These are phyloP conservation scores for Leuciscus waleckii DNA, from an alignment of 2,797 vertebrate genomes.

Conservation along the genomic window DNA sequence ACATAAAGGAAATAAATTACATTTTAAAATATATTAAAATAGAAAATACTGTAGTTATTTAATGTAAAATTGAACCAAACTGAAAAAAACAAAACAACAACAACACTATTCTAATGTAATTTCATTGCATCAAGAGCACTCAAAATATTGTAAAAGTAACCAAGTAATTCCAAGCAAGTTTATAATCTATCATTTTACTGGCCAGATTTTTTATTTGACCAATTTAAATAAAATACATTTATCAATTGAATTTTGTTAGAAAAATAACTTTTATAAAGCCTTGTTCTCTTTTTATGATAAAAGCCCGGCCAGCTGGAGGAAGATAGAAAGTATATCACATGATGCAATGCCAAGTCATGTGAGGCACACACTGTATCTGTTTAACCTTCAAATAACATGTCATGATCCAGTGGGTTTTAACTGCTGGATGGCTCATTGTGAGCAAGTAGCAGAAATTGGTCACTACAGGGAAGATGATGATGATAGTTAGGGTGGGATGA, in stretches of 20 bases:
- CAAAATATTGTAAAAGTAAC: background rate
- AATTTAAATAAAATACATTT: no score
- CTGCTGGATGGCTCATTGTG: background rate
- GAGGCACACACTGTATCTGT: background rate
- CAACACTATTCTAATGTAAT: background rate
- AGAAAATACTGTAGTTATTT: background rate
- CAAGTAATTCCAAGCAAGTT: background rate
- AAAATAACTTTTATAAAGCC: background rate
- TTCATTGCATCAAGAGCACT: background rate
- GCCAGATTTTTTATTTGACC: background rate
- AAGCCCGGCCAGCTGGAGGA: background rate
- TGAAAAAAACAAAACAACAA: background rate
- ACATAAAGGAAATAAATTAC: background rate
- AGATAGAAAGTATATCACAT: background rate
- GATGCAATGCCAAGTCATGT: background rate
- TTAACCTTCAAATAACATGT: slow-evolving; percentile 8
- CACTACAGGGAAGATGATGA: background rate
- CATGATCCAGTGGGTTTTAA: slow-evolving; percentile 7
- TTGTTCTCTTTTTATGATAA: background rate
- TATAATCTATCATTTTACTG: background rate
- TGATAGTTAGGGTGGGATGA: background rate
- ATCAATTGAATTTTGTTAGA: background rate
- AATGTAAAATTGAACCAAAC: background rate
- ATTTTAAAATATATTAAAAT: background rate
- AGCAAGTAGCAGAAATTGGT: background rate